phyloP scores from a whole-genome alignment of 2,888 invertebrate genomes.

The Heterodera filipjevi region DNA sequence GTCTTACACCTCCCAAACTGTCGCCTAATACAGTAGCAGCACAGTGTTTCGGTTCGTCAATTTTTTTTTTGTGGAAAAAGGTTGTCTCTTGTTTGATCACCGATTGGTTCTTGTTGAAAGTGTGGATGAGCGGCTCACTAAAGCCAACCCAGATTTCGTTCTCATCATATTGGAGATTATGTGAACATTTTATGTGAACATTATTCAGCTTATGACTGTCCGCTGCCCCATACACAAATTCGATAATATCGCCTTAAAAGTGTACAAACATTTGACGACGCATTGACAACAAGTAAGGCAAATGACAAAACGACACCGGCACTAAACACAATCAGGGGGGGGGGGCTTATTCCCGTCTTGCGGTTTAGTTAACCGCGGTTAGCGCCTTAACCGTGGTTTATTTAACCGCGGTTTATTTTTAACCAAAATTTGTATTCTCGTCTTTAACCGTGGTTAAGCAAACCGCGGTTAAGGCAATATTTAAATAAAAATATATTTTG shows the following conservation, averaged over 20 bases:
- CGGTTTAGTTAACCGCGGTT: too few relatives aligned
- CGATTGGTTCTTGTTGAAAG: slow-evolving; percentile 89
- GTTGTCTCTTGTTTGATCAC: slow-evolving; percentile 74
- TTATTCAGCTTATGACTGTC: slow-evolving; percentile 47
- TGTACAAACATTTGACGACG: background rate
- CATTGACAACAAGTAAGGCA: background rate
- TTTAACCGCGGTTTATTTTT: too few relatives aligned
- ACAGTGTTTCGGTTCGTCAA: slow-evolving; percentile 77
- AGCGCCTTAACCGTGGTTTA: too few relatives aligned
- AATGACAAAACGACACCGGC: slow-evolving; percentile 73
- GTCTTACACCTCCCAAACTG: slow-evolving; percentile 74
- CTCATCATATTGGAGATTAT: slow-evolving; percentile 64
- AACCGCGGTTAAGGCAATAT: too few relatives aligned
- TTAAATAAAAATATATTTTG: too few relatives aligned
- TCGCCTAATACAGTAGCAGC: slow-evolving; percentile 89
- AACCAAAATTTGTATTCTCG: too few relatives aligned
- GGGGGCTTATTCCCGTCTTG: too few relatives aligned
- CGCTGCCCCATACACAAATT: slow-evolving; percentile 73
- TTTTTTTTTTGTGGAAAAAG: slow-evolving; percentile 77
- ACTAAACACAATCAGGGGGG: slow-evolving; percentile 90
- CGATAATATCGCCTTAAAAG: slow-evolving; percentile 73
- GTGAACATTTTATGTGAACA: too few relatives aligned
- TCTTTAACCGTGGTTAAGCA: too few relatives aligned
- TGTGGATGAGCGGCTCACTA: slow-evolving; percentile 81
- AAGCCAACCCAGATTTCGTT: slow-evolving; percentile 70